These are phyloP conservation scores for Zonitis immaculata DNA, from an alignment of 2,888 invertebrate species.

Conservation along the genomic window DNA sequence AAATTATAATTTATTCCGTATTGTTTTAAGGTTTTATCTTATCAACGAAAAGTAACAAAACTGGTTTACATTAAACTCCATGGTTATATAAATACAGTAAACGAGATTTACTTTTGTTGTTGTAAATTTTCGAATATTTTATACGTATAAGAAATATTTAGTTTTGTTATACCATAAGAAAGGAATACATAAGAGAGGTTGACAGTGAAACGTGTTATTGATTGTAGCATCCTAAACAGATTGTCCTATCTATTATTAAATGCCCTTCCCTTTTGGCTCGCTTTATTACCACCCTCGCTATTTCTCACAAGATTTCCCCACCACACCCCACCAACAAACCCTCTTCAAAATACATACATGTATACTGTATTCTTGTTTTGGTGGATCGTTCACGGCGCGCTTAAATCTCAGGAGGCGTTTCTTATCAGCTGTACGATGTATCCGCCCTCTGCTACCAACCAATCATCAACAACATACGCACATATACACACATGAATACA, in stretches of 20 bases:
- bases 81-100: too few species aligned
- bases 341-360: neutral
- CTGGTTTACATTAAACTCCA: neutral
- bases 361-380: too few species aligned
- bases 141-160: too few species aligned
- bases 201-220: constrained; percentile 29
- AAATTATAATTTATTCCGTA: neutral
- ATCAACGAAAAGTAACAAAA: neutral
- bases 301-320: too few species aligned
- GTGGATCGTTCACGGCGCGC: constrained; percentile 14
- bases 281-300: too few species aligned
- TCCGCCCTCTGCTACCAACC: constrained; percentile 25
- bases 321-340: constrained; percentile 3
- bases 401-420: constrained; percentile 31
- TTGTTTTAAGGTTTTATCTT: neutral
- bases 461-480: constrained; percentile 18
- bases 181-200: constrained; percentile 94
- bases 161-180: too few species aligned
- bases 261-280: constrained; percentile 16
- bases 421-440: constrained; percentile 23
- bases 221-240: constrained; percentile 17
- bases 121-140: too few species aligned
- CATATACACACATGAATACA: neutral
- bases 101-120: too few species aligned
- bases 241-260: constrained; percentile 20